Evolutionary conservation across 2,113 vertebrate species (phyloP).

Genomic region (Austrofundulus limnaeus): DNA sequence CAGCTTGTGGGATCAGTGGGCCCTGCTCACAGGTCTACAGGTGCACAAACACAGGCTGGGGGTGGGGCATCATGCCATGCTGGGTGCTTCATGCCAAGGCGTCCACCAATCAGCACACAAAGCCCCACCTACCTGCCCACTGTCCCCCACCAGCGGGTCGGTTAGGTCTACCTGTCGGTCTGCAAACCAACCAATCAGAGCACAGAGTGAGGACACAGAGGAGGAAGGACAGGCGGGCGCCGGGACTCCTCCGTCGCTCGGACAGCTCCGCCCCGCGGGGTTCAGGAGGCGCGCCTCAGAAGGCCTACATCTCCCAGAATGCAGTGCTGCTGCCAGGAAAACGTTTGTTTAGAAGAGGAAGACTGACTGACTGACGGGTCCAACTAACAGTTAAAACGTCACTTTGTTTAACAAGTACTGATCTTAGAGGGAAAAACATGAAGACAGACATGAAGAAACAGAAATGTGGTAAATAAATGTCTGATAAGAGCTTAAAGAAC

Average conservation of each 20-base stretch:
- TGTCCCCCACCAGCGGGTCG: constrained; percentile 74
- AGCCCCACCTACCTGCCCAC: constrained; percentile 80
- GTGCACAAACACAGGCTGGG: neutral
- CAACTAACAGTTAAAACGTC: too few species aligned
- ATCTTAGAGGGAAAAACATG: too few species aligned
- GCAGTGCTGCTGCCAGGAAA: constrained; percentile 9
- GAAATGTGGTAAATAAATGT: too few species aligned
- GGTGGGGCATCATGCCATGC: constrained; percentile 74
- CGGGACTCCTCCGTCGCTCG: constrained; percentile 9
- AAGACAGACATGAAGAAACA: too few species aligned
- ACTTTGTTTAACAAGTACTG: too few species aligned
- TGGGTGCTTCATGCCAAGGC: constrained; percentile 53
- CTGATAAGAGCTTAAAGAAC: too few species aligned
- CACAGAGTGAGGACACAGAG: constrained; percentile 68
- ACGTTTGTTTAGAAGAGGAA: too few species aligned
- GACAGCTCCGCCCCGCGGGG: constrained; percentile 33
- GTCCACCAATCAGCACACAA: constrained; percentile 57
- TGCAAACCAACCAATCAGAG: constrained; percentile 80
- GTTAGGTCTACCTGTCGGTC: constrained; percentile 80
- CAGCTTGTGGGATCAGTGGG: neutral
- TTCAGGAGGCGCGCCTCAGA: constrained; percentile 14
- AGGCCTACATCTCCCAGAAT: constrained; percentile 32
- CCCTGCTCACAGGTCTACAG: constrained; percentile 12
- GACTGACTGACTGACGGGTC: too few species aligned
- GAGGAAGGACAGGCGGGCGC: constrained; percentile 30